A percentile compares a stretch with the other conserved stretches of the same genome.
Conservation (phyloP, 2,888 invertebrate species). For the Macroteleia sp. region DNA sequence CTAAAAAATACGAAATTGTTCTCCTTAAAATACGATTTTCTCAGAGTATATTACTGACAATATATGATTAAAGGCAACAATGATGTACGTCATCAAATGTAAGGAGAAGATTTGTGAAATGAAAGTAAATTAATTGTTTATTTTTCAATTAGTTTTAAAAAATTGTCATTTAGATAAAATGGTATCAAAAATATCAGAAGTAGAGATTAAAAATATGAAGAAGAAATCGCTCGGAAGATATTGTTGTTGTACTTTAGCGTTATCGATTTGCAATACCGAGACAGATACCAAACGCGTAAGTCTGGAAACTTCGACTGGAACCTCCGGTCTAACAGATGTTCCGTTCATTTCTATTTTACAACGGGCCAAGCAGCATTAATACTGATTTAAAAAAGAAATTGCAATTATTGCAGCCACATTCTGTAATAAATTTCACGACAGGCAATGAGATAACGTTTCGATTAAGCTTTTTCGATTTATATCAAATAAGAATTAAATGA, state of each 20-base stretch:
- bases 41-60: too few species aligned
- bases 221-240: too few species aligned
- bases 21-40: too few species aligned
- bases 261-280: slow-evolving; percentile 54
- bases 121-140: background rate
- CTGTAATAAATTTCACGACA: background rate
- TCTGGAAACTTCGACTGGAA: slow-evolving; percentile 51
- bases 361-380: background rate
- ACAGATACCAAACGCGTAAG: slow-evolving; percentile 49
- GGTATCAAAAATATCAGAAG: too few species aligned
- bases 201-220: background rate
- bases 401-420: background rate
- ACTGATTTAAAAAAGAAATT: slow-evolving; percentile 10
- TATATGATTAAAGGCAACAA: too few species aligned
- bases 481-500: too few species aligned
- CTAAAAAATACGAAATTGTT: too few species aligned
- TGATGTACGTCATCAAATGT: too few species aligned
- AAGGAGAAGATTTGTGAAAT: too few species aligned
- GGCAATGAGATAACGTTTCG: background rate
- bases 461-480: slow-evolving; percentile 9
- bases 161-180: too few species aligned
- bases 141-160: too few species aligned
- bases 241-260: slow-evolving; percentile 30
- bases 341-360: slow-evolving; percentile 5
- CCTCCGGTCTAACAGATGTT: slow-evolving; percentile 36